Percentiles rank a stretch among this genome's conserved stretches.
Conservation (phyloP, 2,113 vertebrate species). For the Rhinopomastus cyanomelas region DNA sequence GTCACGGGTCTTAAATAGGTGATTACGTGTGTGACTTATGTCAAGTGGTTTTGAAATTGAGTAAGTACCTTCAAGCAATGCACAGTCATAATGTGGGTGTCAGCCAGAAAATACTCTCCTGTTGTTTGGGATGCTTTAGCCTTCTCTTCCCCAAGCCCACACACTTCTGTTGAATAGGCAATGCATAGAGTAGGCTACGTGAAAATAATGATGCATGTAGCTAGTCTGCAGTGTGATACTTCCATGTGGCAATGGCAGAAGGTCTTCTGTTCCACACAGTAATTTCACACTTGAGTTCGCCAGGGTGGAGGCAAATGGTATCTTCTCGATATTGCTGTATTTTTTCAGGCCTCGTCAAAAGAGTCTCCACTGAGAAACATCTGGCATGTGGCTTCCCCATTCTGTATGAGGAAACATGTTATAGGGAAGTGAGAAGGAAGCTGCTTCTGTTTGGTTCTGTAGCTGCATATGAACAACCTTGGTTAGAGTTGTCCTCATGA, state of each 20-base stretch:
- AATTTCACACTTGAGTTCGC: not conserved
- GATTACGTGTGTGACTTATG: slow-evolving; percentile 19
- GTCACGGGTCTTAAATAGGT: slow-evolving; percentile 47
- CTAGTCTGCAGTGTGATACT: not conserved
- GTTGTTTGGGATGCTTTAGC: slow-evolving; percentile 44
- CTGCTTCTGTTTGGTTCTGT: not conserved
- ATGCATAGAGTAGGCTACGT: not conserved
- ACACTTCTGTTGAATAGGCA: not conserved
- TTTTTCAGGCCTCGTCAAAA: not conserved
- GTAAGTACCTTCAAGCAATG: slow-evolving; percentile 58
- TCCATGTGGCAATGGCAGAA: not conserved
- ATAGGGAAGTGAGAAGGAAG: not conserved
- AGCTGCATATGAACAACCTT: not conserved
- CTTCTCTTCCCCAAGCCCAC: not conserved
- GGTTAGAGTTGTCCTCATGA: not conserved
- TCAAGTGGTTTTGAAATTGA: slow-evolving; percentile 38
- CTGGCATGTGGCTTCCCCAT: not conserved
- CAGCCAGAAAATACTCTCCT: slow-evolving; percentile 18
- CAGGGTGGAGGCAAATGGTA: not conserved
- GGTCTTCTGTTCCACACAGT: not conserved
- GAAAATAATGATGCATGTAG: not conserved
- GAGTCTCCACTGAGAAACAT: not conserved
- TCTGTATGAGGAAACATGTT: not conserved
- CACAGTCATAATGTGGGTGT: slow-evolving; percentile 2
- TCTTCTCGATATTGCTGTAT: not conserved